Percentiles rank a stretch among this genome's conserved stretches.
phyloP scores from a whole-genome alignment of 2,888 invertebrate species.

The Nebria brevicollis region DNA sequence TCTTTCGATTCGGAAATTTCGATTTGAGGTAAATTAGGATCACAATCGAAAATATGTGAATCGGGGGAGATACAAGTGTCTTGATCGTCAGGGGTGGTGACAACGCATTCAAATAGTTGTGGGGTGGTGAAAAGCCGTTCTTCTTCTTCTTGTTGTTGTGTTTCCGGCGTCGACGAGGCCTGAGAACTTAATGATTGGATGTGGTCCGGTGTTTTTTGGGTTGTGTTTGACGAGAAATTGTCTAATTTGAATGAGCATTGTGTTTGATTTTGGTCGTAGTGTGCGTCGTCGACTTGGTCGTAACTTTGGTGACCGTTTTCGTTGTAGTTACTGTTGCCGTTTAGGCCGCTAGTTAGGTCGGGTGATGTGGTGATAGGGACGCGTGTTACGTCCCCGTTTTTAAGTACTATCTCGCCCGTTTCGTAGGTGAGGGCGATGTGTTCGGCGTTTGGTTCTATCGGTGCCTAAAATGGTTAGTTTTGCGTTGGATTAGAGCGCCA shows the following conservation, averaged over 20 bases:
- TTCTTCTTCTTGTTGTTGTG: no score
- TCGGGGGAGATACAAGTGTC: not conserved
- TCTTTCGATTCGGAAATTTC: not conserved
- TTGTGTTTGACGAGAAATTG: not conserved
- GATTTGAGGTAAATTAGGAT: not conserved
- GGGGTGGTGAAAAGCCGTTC: not conserved
- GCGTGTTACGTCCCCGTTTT: conserved; percentile 12
- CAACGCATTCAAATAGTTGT: not conserved
- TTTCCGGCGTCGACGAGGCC: not conserved
- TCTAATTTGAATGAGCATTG: not conserved
- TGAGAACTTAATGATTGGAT: not conserved
- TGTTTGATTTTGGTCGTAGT: not conserved
- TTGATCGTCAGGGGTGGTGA: not conserved
- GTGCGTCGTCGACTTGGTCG: not conserved
- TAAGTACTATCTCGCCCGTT: conserved; percentile 28
- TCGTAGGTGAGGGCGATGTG: conserved; percentile 28
- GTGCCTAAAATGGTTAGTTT: conserved; percentile 5
- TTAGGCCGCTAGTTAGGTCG: conserved; percentile 2
- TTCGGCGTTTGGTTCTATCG: conserved; percentile 25
- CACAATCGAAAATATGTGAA: not conserved
- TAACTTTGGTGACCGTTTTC: not conserved
- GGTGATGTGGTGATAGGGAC: not conserved
- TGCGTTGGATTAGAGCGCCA: not conserved
- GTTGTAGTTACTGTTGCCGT: conserved; percentile 22
- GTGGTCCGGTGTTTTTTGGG: conserved; percentile 9